A percentile compares a stretch with the other conserved stretches of the same genome.
phyloP scores from a whole-genome alignment of 2,888 invertebrate genomes.

The Alviniconcha strummeri region DNA sequence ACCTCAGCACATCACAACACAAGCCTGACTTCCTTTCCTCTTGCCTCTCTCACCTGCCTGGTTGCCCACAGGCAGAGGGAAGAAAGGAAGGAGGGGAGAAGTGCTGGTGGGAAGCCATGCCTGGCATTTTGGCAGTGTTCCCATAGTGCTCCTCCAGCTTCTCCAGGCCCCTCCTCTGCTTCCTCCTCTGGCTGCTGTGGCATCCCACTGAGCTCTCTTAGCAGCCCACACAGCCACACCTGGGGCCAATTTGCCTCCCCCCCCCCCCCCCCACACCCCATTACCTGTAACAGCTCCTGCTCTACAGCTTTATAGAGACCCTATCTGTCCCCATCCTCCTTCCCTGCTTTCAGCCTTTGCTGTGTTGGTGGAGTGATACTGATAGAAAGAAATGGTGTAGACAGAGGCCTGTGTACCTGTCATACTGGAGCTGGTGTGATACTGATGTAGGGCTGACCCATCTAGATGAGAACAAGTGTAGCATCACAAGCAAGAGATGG shows the following conservation, averaged over 20 bases:
- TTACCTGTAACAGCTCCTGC: neutral
- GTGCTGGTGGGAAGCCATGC: no score
- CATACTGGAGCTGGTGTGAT: neutral
- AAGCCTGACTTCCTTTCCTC: no score
- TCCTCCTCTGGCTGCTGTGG: neutral
- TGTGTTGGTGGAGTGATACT: neutral
- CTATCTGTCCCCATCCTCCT: neutral
- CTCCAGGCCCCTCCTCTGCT: conserved; percentile 1
- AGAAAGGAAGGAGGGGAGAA: no score
- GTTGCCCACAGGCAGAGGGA: no score
- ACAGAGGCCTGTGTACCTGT: neutral
- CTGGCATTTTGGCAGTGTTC: no score
- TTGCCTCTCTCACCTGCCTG: no score
- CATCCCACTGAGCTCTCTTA: neutral
- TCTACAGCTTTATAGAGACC: neutral
- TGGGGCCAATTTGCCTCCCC: neutral
- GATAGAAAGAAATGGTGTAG: neutral
- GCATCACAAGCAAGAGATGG: neutral
- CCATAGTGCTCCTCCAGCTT: conserved; percentile 1
- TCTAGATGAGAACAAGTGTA: neutral
- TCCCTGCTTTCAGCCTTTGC: neutral
- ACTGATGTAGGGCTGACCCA: neutral
- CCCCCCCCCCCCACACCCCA: neutral
- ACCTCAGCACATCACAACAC: no score
- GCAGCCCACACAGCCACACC: neutral